Conservation (phyloP, 2,888 invertebrate species). For the Drosophila barbarae region DNA sequence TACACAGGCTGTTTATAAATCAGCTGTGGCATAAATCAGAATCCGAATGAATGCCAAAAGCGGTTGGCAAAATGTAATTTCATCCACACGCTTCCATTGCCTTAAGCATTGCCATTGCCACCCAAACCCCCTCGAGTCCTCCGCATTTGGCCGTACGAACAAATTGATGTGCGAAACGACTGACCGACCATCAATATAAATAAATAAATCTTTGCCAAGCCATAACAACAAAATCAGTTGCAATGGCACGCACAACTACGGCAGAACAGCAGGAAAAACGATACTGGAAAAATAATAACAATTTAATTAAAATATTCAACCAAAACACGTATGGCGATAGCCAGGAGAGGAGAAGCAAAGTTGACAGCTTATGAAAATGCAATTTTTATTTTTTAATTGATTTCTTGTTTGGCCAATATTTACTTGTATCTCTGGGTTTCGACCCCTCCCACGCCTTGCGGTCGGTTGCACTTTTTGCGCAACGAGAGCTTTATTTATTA, state of each 20-base stretch:
- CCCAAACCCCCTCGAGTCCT: constrained; percentile 1
- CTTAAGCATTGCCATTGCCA: constrained; percentile 60
- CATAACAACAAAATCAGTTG: constrained; percentile 73
- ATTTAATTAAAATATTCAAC: constrained; percentile 71
- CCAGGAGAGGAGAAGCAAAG: constrained; percentile 20
- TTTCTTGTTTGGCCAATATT: constrained; percentile 68
- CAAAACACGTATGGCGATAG: constrained; percentile 53
- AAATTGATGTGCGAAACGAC: constrained; percentile 49
- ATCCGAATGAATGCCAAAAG: constrained; percentile 44
- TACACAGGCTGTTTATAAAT: constrained; percentile 72
- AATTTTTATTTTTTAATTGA: constrained; percentile 69
- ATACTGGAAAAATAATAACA: constrained; percentile 66
- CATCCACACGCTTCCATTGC: constrained; percentile 66
- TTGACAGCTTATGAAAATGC: constrained; percentile 71
- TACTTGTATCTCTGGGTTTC: constrained; percentile 44
- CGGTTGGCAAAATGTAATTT: constrained; percentile 64
- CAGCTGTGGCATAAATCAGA: constrained; percentile 68
- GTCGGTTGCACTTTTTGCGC: constrained; percentile 42
- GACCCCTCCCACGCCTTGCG: constrained; percentile 8
- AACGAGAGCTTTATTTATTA: constrained; percentile 49
- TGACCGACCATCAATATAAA: constrained; percentile 67
- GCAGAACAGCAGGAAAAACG: constrained; percentile 28
- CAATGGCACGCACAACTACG: constrained; percentile 57
- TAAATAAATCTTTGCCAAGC: constrained; percentile 72
- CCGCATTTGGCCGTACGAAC: constrained; percentile 49